Base-by-base conservation (phyloP, 2,888 invertebrate species). In the Clanis bilineata region DNA sequence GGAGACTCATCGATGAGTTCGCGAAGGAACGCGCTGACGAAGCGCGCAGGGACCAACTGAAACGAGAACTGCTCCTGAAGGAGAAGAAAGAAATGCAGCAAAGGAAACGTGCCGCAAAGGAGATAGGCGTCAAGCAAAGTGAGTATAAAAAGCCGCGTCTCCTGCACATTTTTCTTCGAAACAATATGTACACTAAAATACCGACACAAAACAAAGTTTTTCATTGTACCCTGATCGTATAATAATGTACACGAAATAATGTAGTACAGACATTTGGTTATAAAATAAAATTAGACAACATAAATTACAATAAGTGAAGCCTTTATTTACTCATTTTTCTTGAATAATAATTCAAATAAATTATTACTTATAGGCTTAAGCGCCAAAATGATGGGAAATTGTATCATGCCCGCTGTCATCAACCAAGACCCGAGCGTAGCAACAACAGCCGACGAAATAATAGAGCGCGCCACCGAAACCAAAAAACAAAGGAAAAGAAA, bases 71-170 rank as follows among this genome's bases (percentile, higher is more conserved):
- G 36, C 56, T 82, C 10, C 57, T 65, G 22, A 63, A 57, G 10
- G 85, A 93, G 56, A 94, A 95, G 72, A 80, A 93, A 1, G 92
- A 93, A 62, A 82, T 90, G 65, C 80, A 86, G 22, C 92, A 92
- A 61, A 85, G 93, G 54, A 73, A 83, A n/a, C 76, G 71, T 1
- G 65, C 70, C 0, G 72, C 77, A 1, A 71, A 69, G 22, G 74
- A 77, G 1, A 41, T 72, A 57, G 65, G 75, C 1, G 41, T 80
- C 47, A 65, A 77, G 32, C 70, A 64, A 39, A 88, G 88, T 86
- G 47, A 79, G 84, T 77, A 39, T 1, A 39, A n/a, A n/a, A n/a
- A n/a, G n/a, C n/a, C n/a, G n/a, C n/a, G n/a, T n/a, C n/a, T n/a
- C n/a, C n/a, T n/a, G n/a, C n/a, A n/a, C n/a, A n/a, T n/a, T n/a